These are phyloP conservation scores for Propsilocerus akamusi DNA, from an alignment of 1,140 invertebrate genomes.

Conservation along the genomic window DNA sequence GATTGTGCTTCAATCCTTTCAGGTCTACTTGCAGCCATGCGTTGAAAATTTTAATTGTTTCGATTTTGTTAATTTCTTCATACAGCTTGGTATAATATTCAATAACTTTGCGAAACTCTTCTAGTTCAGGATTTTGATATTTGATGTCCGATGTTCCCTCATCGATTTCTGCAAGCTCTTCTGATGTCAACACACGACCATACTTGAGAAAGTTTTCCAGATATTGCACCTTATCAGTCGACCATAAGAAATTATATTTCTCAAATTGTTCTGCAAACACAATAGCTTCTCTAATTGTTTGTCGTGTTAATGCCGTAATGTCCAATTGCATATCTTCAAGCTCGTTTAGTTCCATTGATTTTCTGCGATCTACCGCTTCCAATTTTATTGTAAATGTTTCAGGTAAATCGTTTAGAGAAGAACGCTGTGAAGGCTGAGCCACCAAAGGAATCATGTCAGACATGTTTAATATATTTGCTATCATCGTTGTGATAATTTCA, in stretches of 20 bases:
- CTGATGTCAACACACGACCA: conserved; percentile 32
- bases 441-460: conserved; percentile 11
- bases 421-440: not conserved
- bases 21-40: conserved; percentile 49
- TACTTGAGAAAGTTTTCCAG: conserved; percentile 44
- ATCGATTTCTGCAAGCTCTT: conserved; percentile 25
- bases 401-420: no score
- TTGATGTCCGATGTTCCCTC: conserved; percentile 11
- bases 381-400: no score
- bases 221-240: conserved; percentile 37
- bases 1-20: conserved; percentile 42
- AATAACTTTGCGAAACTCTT: not conserved
- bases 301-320: conserved; percentile 13
- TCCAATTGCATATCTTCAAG: conserved; percentile 13
- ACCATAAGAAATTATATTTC: conserved; percentile 40
- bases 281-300: conserved; percentile 12
- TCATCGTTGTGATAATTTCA: conserved; percentile 30
- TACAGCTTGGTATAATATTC: conserved; percentile 18
- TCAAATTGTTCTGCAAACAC: conserved; percentile 13
- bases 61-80: conserved; percentile 16
- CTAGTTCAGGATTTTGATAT: conserved; percentile 13
- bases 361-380: no score
- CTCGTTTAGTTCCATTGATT: conserved; percentile 10
- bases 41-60: conserved; percentile 26
- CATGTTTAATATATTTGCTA: conserved; percentile 42